Conservation (phyloP, 2,797 vertebrate genomes). For the Hapalemur alaotrensis region DNA sequence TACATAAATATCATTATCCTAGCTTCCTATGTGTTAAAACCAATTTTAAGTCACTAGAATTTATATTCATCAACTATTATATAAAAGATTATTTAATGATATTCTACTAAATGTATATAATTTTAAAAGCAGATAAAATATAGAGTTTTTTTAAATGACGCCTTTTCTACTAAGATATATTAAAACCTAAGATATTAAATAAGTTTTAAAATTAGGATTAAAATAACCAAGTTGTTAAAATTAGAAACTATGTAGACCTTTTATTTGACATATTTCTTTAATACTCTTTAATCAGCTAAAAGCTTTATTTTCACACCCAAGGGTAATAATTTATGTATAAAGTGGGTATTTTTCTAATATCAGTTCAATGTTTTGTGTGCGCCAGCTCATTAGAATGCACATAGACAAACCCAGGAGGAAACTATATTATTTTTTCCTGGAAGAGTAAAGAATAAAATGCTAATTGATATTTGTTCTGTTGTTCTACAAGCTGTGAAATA, state of each 20-base stretch:
- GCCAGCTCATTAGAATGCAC: conserved; percentile 56
- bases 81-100: neutral
- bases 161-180: neutral
- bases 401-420: conserved; percentile 62
- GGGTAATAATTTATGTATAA: conserved; percentile 77
- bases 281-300: conserved; percentile 78
- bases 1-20: neutral
- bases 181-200: conserved; percentile 6
- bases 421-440: conserved; percentile 73
- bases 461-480: conserved; percentile 83
- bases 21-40: neutral
- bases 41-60: neutral
- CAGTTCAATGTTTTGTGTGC: conserved; percentile 45
- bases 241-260: conserved; percentile 69
- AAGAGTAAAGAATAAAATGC: conserved; percentile 78
- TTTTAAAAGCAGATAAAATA: neutral
- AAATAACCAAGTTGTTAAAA: conserved; percentile 73
- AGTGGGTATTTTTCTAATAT: conserved; percentile 71
- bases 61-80: conserved; percentile 19
- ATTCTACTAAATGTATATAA: neutral
- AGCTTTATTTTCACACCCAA: conserved; percentile 74
- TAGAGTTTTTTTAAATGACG: neutral
- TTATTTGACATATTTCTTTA: conserved; percentile 75
- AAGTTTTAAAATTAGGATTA: conserved; percentile 63
- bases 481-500: conserved; percentile 78